Evolutionary conservation across 2,113 vertebrate species (phyloP).

Genomic region (Austrofundulus limnaeus): DNA sequence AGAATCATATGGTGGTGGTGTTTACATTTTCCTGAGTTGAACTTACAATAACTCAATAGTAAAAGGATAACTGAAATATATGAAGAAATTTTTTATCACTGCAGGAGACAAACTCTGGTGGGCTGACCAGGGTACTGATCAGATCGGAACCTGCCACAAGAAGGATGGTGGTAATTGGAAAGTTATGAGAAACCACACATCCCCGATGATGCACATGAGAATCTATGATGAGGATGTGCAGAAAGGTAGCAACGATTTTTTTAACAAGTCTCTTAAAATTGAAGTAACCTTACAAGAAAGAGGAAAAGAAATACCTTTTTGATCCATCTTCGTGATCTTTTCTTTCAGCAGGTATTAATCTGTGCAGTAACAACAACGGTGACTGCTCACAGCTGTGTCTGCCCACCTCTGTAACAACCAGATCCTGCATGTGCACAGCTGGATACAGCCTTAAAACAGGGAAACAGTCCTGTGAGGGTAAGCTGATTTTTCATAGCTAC

Average conservation of each 20-base stretch:
- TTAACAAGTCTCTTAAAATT: neutral
- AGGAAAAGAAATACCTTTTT: neutral
- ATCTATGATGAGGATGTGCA: conserved; percentile 91
- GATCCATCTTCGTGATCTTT: neutral
- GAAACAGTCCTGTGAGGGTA: conserved; percentile 94
- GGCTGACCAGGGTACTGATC: conserved; percentile 92
- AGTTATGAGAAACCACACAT: conserved; percentile 90
- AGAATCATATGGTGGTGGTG: no score
- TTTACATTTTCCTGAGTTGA: neutral
- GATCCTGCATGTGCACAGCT: conserved; percentile 95
- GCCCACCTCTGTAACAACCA: conserved; percentile 86
- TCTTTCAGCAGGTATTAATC: conserved; percentile 78
- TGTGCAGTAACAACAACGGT: conserved; percentile 92
- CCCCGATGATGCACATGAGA: conserved; percentile 97
- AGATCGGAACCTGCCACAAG: conserved; percentile 94
- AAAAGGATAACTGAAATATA: neutral
- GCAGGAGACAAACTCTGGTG: conserved; percentile 95
- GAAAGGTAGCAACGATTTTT: conserved; percentile 51
- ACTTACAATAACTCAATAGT: neutral
- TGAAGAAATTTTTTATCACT: neutral
- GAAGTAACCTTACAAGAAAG: neutral
- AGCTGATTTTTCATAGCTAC: neutral
- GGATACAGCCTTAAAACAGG: conserved; percentile 93
- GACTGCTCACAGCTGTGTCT: conserved; percentile 97
- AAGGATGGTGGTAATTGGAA: conserved; percentile 83